Evolutionary conservation across 2,888 invertebrate species (phyloP), one percentile per base, ranked within the genome.

Genomic region (Pristionchus fissidentatus): DNA sequence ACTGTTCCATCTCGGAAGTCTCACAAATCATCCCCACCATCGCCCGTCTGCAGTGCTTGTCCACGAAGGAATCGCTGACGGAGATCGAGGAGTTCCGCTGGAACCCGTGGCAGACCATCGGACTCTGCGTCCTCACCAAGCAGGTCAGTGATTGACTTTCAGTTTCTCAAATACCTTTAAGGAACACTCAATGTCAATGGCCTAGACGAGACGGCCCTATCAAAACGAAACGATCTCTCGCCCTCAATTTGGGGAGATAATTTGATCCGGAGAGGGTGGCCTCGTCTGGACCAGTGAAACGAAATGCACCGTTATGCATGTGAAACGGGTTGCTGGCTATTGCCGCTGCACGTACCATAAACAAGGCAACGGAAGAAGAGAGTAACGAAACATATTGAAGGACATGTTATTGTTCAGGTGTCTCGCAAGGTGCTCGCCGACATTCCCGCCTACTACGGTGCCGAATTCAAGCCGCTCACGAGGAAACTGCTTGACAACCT

Each of bases 41-140:
- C 32, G 49, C 77, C 1, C 32, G 77, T 22, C 35, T 78, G 0
- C 77, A 78, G 35, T 78, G 35, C n/a, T n/a, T 78, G 0, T 38
- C 38, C 13, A 19, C n/a, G 0, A 52, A 35, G 55, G 77, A 78
- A 22, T 32, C 4, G 0, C 35, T 78, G 0, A n/a, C 41, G 10
- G 22, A 35, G 32, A 22, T 32, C 32, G n/a, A 55, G 1, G 55
- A 78, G 8, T 78, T 78, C 35, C 15, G 19, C 32, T 78, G 77
- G 77, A 78, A 78, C 35, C 77, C 77, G 22, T 78, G 52, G 19
- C n/a, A 52, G 49, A 78, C 35, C 22, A 78, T 78, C 15, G 77
- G 77, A 35, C 19, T 35, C 15, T 52, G 49, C 22, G 77, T 78
- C 19, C 52, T 78, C 22, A 78, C 52, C 0, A 35, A 35, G 4